phyloP scores from a whole-genome alignment of 2,113 vertebrate genomes.

The Chloebia gouldiae region DNA sequence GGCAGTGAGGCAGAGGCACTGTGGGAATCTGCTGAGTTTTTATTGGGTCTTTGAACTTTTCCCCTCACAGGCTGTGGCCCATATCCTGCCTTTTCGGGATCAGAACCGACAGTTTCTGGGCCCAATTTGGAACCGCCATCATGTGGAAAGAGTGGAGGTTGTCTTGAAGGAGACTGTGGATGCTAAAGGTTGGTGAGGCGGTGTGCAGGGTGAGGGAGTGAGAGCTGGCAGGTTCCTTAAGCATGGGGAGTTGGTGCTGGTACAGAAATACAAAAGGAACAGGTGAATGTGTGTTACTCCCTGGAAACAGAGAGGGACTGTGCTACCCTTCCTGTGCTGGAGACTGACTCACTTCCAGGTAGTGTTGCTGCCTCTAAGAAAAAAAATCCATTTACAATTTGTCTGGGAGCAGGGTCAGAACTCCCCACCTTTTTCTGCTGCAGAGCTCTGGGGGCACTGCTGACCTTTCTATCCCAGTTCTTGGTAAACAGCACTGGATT shows the following conservation, averaged over 20 bases:
- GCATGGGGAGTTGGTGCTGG: background rate
- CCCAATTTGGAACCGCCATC: constrained; percentile 88
- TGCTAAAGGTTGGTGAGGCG: constrained; percentile 82
- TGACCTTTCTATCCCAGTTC: background rate
- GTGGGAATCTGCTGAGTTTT: background rate
- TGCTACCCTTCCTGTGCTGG: background rate
- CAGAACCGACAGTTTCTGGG: constrained; percentile 84
- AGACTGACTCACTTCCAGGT: background rate
- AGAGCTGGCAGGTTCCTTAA: background rate
- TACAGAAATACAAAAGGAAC: background rate
- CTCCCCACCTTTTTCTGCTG: background rate
- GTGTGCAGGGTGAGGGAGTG: background rate
- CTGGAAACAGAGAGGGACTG: background rate
- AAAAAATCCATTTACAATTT: background rate
- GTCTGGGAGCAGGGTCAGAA: background rate
- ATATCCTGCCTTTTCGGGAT: constrained; percentile 90
- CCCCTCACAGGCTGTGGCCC: constrained; percentile 84
- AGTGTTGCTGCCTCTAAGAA: background rate
- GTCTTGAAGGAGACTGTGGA: constrained; percentile 93
- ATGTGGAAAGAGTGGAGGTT: constrained; percentile 91
- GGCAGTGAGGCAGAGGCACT: background rate
- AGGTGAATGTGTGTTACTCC: background rate
- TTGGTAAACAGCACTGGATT: background rate
- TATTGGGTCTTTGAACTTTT: background rate
- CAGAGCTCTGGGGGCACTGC: background rate